A percentile compares a stretch with the other conserved stretches of the same genome.
phyloP scores from a whole-genome alignment of 1,140 invertebrate species.

The Zaprionus tsacasi region DNA sequence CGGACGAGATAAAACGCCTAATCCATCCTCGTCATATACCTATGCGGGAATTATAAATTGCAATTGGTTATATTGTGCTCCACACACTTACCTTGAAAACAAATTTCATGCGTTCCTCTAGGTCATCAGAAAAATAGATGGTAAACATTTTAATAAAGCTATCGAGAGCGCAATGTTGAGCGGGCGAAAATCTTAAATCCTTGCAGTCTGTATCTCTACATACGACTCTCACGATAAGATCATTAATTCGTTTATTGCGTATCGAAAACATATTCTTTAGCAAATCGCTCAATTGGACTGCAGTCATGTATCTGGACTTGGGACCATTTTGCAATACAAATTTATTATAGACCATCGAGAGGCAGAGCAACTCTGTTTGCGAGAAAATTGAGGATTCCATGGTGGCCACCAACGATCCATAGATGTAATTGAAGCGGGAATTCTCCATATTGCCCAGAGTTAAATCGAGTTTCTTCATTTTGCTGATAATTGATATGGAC shows the following conservation, averaged over 20 bases:
- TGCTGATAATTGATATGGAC: not conserved
- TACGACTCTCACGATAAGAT: slow-evolving; percentile 23
- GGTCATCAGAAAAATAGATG: slow-evolving; percentile 42
- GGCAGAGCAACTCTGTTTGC: slow-evolving; percentile 28
- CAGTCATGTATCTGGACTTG: slow-evolving; percentile 43
- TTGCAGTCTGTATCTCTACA: not conserved
- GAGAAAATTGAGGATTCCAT: slow-evolving; percentile 33
- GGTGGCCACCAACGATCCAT: slow-evolving; percentile 11
- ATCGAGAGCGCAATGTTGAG: slow-evolving; percentile 31
- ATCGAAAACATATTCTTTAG: slow-evolving; percentile 43
- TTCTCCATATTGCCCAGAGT: slow-evolving; percentile 58
- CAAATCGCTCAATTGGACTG: slow-evolving; percentile 19
- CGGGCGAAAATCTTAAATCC: slow-evolving; percentile 19
- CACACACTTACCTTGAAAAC: slow-evolving; percentile 38
- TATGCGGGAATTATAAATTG: not conserved
- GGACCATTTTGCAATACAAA: slow-evolving; percentile 54
- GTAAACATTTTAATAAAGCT: slow-evolving; percentile 44
- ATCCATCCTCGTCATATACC: slow-evolving; percentile 33
- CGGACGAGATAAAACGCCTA: slow-evolving; percentile 33
- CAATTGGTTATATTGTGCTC: slow-evolving; percentile 10
- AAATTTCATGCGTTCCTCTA: slow-evolving; percentile 56
- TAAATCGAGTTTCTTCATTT: slow-evolving; percentile 56
- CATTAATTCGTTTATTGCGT: slow-evolving; percentile 27
- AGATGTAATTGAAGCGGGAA: slow-evolving; percentile 61
- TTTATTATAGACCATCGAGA: slow-evolving; percentile 60